These are phyloP conservation scores for Lerema accius DNA, from an alignment of 1,140 invertebrate species.

Conservation along the genomic window DNA sequence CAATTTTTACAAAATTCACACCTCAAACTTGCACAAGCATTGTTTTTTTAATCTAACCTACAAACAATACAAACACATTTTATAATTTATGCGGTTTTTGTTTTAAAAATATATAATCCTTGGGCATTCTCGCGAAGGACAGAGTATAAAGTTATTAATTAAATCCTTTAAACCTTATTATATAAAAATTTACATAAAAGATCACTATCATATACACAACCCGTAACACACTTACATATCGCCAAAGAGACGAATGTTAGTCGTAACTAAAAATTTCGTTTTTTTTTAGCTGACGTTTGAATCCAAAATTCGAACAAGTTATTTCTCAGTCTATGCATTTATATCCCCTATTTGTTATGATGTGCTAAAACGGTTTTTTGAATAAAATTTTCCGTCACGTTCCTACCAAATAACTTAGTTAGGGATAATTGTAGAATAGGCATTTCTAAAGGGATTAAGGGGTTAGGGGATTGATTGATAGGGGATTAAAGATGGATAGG, in stretches of 20 bases:
- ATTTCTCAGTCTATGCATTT: no score
- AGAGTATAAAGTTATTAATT: constrained; percentile 18
- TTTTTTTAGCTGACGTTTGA: neutral
- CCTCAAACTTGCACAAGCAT: constrained; percentile 10
- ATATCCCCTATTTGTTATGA: no score
- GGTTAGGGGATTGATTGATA: constrained; percentile 36
- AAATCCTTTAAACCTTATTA: constrained; percentile 52
- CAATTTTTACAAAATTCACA: constrained; percentile 62
- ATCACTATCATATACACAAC: constrained; percentile 38
- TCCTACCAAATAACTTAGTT: neutral
- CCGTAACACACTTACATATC: neutral
- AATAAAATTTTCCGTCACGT: neutral
- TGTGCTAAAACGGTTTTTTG: no score
- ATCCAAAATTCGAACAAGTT: no score
- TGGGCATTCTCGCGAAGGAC: neutral
- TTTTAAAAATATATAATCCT: constrained; percentile 16
- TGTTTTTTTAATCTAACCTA: constrained; percentile 26
- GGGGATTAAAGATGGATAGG: constrained; percentile 37
- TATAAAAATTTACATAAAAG: constrained; percentile 56
- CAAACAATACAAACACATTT: constrained; percentile 25
- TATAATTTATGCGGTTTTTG: constrained; percentile 31
- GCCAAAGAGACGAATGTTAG: neutral
- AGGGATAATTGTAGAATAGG: neutral
- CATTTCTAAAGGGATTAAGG: neutral
- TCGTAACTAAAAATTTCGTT: neutral